Percentiles rank a stretch among this genome's conserved stretches.
Conservation (phyloP, 2,113 vertebrate genomes). For the Panurus biarmicus region DNA sequence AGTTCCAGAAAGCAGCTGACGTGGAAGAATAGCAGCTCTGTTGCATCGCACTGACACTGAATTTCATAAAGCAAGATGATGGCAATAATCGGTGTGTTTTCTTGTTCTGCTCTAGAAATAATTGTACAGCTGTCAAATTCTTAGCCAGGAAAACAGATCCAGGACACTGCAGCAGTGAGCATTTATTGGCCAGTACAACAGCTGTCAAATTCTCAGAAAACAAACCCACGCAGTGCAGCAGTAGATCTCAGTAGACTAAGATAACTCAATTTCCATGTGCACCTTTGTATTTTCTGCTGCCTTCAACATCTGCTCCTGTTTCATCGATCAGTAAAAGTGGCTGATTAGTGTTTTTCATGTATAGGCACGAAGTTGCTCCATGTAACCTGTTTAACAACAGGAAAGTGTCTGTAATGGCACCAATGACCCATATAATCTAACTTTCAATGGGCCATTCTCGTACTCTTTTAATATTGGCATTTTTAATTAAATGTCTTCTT, state of each 20-base stretch:
- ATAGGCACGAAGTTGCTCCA: not conserved
- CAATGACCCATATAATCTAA: slow-evolving; percentile 27
- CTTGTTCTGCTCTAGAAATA: slow-evolving; percentile 30
- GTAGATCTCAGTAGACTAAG: not conserved
- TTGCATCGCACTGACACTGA: not conserved
- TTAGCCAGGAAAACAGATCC: slow-evolving; percentile 12
- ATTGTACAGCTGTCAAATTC: slow-evolving; percentile 55
- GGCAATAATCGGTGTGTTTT: not conserved
- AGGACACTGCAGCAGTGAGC: not conserved
- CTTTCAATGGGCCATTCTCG: not conserved
- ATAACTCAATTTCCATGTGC: slow-evolving; percentile 14
- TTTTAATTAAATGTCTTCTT: slow-evolving; percentile 49
- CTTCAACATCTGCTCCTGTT: slow-evolving; percentile 20
- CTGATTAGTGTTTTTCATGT: not conserved
- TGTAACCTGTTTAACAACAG: not conserved
- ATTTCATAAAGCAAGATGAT: slow-evolving; percentile 25
- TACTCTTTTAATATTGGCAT: slow-evolving; percentile 37
- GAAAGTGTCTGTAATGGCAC: not conserved
- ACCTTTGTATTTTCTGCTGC: not conserved
- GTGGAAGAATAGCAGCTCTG: not conserved
- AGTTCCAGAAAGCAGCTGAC: not conserved
- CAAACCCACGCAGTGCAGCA: not conserved
- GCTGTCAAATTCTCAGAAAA: slow-evolving; percentile 41
- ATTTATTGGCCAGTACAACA: not conserved
- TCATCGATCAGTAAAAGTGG: not conserved